Evolutionary conservation across 2,797 vertebrate species (phyloP).

Genomic region (Manis javanica): DNA sequence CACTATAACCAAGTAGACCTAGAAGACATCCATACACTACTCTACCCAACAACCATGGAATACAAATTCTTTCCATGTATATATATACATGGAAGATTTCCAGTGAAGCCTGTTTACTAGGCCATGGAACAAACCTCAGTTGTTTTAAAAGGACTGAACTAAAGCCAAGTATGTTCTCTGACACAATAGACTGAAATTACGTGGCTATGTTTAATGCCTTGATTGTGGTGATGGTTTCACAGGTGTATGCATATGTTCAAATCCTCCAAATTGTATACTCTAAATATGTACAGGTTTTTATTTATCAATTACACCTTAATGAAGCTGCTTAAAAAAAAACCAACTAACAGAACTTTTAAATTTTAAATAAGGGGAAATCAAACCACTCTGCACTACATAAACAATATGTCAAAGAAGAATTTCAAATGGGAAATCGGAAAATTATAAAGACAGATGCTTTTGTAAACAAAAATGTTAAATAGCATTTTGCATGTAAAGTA

Average conservation of each 20-base stretch:
- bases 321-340: background rate
- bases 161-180: background rate
- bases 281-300: background rate
- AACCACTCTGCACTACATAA: background rate
- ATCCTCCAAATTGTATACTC: background rate
- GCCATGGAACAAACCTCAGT: background rate
- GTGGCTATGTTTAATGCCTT: background rate
- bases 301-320: background rate
- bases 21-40: background rate
- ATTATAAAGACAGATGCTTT: background rate
- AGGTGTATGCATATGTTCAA: background rate
- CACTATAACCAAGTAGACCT: background rate
- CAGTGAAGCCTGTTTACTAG: background rate
- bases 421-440: background rate
- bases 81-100: background rate
- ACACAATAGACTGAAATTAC: background rate
- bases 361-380: background rate
- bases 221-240: background rate
- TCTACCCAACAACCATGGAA: background rate
- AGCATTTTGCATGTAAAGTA: background rate
- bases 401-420: background rate
- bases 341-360: background rate
- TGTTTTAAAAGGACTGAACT: background rate
- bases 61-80: background rate
- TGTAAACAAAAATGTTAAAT: background rate